Evolutionary conservation across 1,140 invertebrate genomes (phyloP).

Genomic region (Meloidogyne hapla): DNA sequence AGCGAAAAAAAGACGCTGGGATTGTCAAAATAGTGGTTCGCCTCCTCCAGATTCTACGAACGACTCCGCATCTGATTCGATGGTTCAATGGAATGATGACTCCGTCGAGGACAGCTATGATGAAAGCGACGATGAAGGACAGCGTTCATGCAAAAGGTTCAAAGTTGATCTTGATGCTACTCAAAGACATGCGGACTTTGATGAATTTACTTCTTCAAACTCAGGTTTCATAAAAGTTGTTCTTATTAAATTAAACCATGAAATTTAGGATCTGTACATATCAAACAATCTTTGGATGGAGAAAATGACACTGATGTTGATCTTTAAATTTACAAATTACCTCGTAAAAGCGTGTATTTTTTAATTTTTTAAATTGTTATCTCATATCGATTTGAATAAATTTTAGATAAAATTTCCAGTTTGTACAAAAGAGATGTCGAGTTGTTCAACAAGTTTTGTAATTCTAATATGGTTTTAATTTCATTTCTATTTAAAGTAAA

Average conservation of each 20-base stretch:
- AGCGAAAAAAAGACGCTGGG: conserved; percentile 16
- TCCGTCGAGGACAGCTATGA: background rate
- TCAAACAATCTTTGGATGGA: background rate
- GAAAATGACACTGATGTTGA: background rate
- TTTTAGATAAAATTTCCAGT: background rate
- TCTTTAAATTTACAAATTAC: background rate
- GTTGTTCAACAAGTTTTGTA: background rate
- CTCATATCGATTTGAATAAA: background rate
- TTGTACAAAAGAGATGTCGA: background rate
- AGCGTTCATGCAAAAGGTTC: background rate
- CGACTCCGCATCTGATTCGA: background rate
- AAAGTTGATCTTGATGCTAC: background rate
- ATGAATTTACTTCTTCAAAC: background rate
- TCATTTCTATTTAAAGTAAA: background rate
- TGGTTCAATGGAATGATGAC: background rate
- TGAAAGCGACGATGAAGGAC: background rate
- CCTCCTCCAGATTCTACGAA: background rate
- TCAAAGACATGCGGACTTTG: background rate
- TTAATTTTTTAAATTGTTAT: conserved; percentile 4
- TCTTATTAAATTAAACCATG: background rate
- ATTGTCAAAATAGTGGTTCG: conserved; percentile 11
- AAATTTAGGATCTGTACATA: background rate
- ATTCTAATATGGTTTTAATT: background rate
- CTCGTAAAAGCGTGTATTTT: background rate
- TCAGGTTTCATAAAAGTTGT: background rate